Evolutionary conservation across 2,888 invertebrate species (phyloP), one percentile per base, ranked within the genome.

Genomic region (Psylliodes chrysocephalus): DNA sequence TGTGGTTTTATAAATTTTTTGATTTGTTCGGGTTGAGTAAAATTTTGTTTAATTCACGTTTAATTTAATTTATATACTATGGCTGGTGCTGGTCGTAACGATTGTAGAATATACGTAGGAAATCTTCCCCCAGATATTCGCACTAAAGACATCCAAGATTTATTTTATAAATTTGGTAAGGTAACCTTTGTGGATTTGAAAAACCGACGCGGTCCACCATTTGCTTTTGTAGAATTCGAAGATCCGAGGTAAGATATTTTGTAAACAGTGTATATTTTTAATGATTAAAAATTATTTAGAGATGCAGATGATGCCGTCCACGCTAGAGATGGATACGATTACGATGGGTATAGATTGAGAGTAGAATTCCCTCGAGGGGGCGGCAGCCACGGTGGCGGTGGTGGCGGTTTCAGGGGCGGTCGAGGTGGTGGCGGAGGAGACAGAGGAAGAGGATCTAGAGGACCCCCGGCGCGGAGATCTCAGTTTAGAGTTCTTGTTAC

Each of bases 171-270:
- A 85, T 98, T 95, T 82, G 99, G 99, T 65, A 97, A 96, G 89
- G 98, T 99, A 73, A 91, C 93, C 57, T 97, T 96, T 84, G 96
- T 99, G 73, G 99, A 99, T 85, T 86, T 99, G 84, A 99, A 99
- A 86, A 97, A 97, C 83, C 89, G 95, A 76, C 89, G 96, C 80
- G 98, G 98, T 56, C 98, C 98, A 69, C 98, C 99, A 73, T 99
- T 99, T 85, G 98, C 98, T 55, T 99, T 99, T 84, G 96, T 99
- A 46, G 98, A 99, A 84, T 99, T 98, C 80, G 98, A 98, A 79
- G 98, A 99, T 85, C 92, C 95, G 61, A 91, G 98, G 98, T 98
- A 86, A 85, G 66, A 14, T 51, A 77, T 82, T 47, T 47, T 4
- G 7, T 46, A 28, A 42, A 17, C 10, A 18, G 61, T 49, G 10